These are phyloP conservation scores for Temnothorax rugatulus DNA, from an alignment of 2,888 invertebrate genomes.

Conservation along the genomic window DNA sequence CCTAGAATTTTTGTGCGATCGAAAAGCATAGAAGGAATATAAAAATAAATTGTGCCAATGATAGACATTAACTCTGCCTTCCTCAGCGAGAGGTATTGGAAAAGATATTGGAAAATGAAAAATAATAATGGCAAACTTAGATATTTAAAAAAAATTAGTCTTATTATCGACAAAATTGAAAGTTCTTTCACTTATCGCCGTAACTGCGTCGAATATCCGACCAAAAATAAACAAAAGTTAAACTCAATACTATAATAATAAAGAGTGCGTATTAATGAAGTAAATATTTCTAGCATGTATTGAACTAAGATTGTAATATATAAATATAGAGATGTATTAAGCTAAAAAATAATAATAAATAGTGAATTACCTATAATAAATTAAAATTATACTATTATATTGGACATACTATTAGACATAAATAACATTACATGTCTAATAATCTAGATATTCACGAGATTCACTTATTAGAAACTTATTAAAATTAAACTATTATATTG, in stretches of 20 bases:
- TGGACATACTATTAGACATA: background rate
- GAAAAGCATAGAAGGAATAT: background rate
- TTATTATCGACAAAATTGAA: background rate
- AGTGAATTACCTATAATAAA: background rate
- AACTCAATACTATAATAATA: no score
- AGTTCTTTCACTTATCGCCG: background rate
- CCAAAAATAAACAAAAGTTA: background rate
- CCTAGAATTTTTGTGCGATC: background rate
- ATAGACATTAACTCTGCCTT: background rate
- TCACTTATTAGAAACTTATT: background rate
- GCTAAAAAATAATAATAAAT: background rate
- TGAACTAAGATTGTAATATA: background rate
- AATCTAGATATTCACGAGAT: background rate
- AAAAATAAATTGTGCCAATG: constrained; percentile 6
- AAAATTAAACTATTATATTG: background rate
- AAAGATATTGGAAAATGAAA: background rate
- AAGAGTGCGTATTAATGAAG: no score
- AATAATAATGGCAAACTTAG: background rate
- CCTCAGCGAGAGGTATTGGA: background rate
- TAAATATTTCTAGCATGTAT: no score
- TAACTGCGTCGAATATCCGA: background rate
- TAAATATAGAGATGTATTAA: background rate
- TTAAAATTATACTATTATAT: background rate
- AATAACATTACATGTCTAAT: background rate
- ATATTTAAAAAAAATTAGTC: background rate